Base-by-base conservation (phyloP, 1,140 invertebrate genomes). In the Anastrepha obliqua region DNA sequence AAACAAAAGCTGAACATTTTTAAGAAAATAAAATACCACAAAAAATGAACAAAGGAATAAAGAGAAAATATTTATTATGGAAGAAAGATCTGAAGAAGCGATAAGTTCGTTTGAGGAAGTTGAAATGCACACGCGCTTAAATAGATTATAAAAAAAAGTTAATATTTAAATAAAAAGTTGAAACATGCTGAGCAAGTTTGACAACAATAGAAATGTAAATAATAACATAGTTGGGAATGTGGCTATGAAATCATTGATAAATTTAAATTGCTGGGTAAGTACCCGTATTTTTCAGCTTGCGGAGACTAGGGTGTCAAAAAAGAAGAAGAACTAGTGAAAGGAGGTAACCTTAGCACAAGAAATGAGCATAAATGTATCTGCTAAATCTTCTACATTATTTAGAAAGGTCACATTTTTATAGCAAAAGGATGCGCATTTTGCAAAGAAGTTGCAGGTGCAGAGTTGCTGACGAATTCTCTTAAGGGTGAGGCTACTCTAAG, bases 211-310 rank as follows among this genome's bases (percentile, higher is more conserved):
- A 29, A 29, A 29, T 29, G 29, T 39, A 70, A 42, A 17, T 13
- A 64, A n/a, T 5, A 42, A 39, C 65, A 70, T 20, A 20, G 29
- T 2, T 11, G 29, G 7, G 15, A 11, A 20, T 70, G 67, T 4
- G 39, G 42, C 67, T 44, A 70, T 74, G 70, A 74, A 29, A 42
- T 74, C 70, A 74, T 51, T 51, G 13, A 47, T 44, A 74, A 74
- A 17, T 51, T 51, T 8, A 74, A 15, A 51, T 51, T 42, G 4
- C 47, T 15, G 15, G 15, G 17, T 47, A 51, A 74, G 42, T 74
- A 29, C 29, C 29, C 29, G 29, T 29, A n/a, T 42, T 67, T 67
- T 67, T 67, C 29, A 42, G 29, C 29, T 29, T 29, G 29, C 29
- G 29, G 29, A 29, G 29, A 29, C 29, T 29, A 29, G 29, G 29